Evolutionary conservation across 2,888 invertebrate genomes (phyloP).

Genomic region (Pyrochroa serraticornis): DNA sequence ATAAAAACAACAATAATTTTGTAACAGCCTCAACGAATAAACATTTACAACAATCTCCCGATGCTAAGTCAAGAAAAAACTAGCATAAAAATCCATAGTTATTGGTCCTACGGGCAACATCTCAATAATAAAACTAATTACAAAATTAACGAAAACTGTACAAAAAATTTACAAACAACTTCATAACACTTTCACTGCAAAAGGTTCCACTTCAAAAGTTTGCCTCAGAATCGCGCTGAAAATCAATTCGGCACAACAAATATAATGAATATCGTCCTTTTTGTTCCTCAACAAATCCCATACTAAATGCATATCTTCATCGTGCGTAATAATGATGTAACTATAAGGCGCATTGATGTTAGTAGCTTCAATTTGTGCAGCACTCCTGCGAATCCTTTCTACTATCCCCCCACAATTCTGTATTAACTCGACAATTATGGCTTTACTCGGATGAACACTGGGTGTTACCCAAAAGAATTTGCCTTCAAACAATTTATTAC

Average conservation of each 20-base stretch:
- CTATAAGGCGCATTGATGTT: conserved; percentile 71
- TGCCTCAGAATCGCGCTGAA: conserved; percentile 83
- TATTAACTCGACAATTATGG: conserved; percentile 80
- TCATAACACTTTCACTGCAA: conserved; percentile 61
- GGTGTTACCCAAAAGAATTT: conserved; percentile 91
- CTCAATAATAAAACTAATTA: too few species aligned
- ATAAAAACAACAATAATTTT: too few species aligned
- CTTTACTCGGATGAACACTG: conserved; percentile 80
- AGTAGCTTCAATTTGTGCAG: conserved; percentile 76
- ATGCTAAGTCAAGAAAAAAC: too few species aligned
- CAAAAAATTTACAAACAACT: not conserved
- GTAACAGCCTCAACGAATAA: too few species aligned
- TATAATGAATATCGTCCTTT: conserved; percentile 63
- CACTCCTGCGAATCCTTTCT: conserved; percentile 77
- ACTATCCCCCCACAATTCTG: conserved; percentile 80
- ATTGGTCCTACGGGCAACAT: too few species aligned
- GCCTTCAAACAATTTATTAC: conserved; percentile 75
- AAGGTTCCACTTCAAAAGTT: conserved; percentile 71
- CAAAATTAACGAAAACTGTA: too few species aligned
- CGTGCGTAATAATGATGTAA: conserved; percentile 85
- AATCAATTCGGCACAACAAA: conserved; percentile 79
- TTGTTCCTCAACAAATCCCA: conserved; percentile 66
- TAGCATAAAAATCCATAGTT: too few species aligned
- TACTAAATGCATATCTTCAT: conserved; percentile 86
- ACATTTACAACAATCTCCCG: too few species aligned